Base-by-base conservation (phyloP, 1,140 invertebrate species). In the Panagrolaimus sp. region DNA sequence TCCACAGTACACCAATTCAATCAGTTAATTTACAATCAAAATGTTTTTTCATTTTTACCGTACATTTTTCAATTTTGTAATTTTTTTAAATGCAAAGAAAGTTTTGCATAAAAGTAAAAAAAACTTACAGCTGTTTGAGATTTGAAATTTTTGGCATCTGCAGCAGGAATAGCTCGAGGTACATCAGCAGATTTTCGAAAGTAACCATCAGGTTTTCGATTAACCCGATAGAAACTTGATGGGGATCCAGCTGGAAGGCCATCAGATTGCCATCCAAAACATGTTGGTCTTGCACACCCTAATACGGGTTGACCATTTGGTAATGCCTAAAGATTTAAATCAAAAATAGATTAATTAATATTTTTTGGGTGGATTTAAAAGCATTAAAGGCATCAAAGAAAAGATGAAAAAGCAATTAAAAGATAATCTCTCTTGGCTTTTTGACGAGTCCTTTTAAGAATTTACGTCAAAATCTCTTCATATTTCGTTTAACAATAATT, bases 201-300 rank as follows among this genome's bases (percentile, higher is more conserved):
- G 43, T 48, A 73, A 1, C 45, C 72, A 62, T 74, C 46, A 4
- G 67, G 45, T 44, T 66, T 57, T 27, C 63, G 42, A 38, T 73
- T 46, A 51, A 75, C 43, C 27, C 48, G 62, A 57, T 82, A 80
- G 64, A 80, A 80, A 23, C 61, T 63, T n/a, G 78, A 78, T 2
- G 69, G 66, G 46, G 70, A 53, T 20, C 68, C 65, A 9, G 67
- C 66, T 25, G 51, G 61, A 20, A 66, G 53, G 1, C 80, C 80
- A 9, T 73, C 61, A 25, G 75, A 14, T 53, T 48, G 53, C 78
- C 81, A 82, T 45, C 78, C 78, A 65, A 80, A 80, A 66, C 78
- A 80, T 5, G 73, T 71, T 8, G 78, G 81, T 27, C 78, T 27
- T 11, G 81, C 81, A 66, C 78, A 80, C 8, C 78, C 78, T 7